Conservation (phyloP, 2,113 vertebrate species). For the Atrichornis clamosus region DNA sequence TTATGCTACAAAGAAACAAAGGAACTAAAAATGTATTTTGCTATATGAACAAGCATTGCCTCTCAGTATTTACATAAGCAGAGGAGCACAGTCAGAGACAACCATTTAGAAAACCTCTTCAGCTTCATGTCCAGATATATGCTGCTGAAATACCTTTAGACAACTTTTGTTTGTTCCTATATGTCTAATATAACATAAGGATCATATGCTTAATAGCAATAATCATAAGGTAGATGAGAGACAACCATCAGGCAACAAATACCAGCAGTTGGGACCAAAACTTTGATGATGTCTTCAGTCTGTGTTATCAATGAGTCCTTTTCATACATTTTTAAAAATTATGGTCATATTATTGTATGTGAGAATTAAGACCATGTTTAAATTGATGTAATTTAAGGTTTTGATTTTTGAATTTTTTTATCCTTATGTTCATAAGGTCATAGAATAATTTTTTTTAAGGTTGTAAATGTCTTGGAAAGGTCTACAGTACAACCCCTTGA, state of each 20-base stretch:
- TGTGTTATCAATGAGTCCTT: not conserved
- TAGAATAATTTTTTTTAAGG: not conserved
- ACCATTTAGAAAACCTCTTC: not conserved
- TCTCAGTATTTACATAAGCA: not conserved
- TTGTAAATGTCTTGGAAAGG: not conserved
- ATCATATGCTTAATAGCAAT: not conserved
- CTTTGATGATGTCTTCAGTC: not conserved
- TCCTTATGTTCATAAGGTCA: not conserved
- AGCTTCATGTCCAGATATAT: not conserved
- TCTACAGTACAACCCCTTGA: not conserved
- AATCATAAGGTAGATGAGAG: not conserved
- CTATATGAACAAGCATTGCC: not conserved
- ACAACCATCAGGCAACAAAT: not conserved
- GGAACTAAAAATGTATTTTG: not conserved
- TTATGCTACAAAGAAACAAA: not conserved
- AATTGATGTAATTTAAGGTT: not conserved
- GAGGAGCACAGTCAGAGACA: not conserved
- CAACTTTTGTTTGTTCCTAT: not conserved
- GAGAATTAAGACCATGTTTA: not conserved
- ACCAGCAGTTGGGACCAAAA: not conserved
- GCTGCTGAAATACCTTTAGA: not conserved
- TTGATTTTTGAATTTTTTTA: not conserved
- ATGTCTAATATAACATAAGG: not conserved
- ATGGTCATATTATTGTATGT: not conserved
- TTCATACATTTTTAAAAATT: not conserved